Percentiles rank a stretch among this genome's conserved stretches.
Evolutionary conservation across 2,888 invertebrate genomes (phyloP).

Genomic region (Noctua janthe): DNA sequence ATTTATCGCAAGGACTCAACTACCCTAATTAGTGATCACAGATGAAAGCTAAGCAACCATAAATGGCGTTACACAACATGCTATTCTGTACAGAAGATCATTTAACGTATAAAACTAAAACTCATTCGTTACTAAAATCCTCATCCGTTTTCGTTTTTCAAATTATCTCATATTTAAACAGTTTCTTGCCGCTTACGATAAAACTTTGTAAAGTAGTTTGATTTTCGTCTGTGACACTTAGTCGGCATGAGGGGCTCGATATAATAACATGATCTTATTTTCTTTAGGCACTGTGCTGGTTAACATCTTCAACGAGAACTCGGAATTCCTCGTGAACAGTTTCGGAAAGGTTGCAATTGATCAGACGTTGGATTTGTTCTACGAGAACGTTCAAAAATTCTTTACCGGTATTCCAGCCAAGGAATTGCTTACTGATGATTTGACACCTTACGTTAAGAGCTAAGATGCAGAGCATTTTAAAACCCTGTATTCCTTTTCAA

Average conservation of each 20-base stretch:
- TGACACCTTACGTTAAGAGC: constrained; percentile 33
- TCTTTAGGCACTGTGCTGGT: constrained; percentile 40
- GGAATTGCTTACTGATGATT: constrained; percentile 42
- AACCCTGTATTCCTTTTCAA: no score
- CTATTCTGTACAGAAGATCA: background rate
- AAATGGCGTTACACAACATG: background rate
- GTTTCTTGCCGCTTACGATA: background rate
- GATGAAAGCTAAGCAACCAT: background rate
- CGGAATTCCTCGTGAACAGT: constrained; percentile 24
- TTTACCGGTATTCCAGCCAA: constrained; percentile 34
- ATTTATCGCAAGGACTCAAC: background rate
- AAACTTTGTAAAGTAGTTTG: background rate
- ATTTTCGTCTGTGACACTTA: background rate
- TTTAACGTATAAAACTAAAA: background rate
- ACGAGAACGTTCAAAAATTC: constrained; percentile 14
- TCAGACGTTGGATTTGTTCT: constrained; percentile 21
- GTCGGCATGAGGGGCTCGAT: background rate
- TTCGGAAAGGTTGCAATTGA: constrained; percentile 24
- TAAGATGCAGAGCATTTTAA: background rate
- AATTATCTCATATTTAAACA: background rate
- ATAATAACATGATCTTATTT: background rate
- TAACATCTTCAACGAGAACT: constrained; percentile 58
- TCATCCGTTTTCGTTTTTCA: background rate
- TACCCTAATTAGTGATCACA: background rate
- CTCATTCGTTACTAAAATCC: background rate